A percentile compares a stretch with the other conserved stretches of the same genome.
phyloP scores from a whole-genome alignment of 2,888 invertebrate species.

The Drosophila neonasuta region DNA sequence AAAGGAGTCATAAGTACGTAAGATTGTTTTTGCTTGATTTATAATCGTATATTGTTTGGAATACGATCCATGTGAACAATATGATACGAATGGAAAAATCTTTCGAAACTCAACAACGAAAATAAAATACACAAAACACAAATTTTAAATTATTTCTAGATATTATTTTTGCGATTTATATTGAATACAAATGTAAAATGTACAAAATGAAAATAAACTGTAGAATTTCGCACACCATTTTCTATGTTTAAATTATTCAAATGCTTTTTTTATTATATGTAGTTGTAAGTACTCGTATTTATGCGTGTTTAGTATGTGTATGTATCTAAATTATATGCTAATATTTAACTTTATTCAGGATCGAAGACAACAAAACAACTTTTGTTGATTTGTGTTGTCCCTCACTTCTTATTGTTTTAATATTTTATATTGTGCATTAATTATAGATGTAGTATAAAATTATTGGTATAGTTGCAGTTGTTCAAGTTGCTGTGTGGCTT shows the following conservation, averaged over 20 bases:
- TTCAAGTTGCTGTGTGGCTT: conserved; percentile 56
- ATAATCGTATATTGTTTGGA: conserved; percentile 27
- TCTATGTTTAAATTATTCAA: conserved; percentile 38
- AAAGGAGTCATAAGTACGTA: conserved; percentile 46
- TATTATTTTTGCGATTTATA: conserved; percentile 33
- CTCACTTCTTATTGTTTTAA: conserved; percentile 17
- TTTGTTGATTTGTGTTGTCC: conserved; percentile 27
- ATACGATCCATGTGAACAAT: conserved; percentile 43
- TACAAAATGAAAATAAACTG: conserved; percentile 44
- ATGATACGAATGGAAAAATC: conserved; percentile 52
- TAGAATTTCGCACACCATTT: conserved; percentile 43
- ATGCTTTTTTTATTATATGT: conserved; percentile 36
- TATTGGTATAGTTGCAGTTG: conserved; percentile 35
- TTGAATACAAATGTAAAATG: conserved; percentile 41
- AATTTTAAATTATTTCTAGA: conserved; percentile 21
- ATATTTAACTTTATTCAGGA: conserved; percentile 18
- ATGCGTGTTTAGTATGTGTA: conserved; percentile 23
- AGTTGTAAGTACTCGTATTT: conserved; percentile 12
- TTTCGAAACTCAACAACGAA: conserved; percentile 39
- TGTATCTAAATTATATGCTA: conserved; percentile 20
- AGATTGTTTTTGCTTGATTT: conserved; percentile 25
- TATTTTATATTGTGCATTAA: conserved; percentile 21
- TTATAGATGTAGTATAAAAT: conserved; percentile 26
- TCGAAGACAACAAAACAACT: conserved; percentile 45
- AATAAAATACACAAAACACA: conserved; percentile 41